phyloP scores from a whole-genome alignment of 1,140 invertebrate species.

The Phymastichus coffea region DNA sequence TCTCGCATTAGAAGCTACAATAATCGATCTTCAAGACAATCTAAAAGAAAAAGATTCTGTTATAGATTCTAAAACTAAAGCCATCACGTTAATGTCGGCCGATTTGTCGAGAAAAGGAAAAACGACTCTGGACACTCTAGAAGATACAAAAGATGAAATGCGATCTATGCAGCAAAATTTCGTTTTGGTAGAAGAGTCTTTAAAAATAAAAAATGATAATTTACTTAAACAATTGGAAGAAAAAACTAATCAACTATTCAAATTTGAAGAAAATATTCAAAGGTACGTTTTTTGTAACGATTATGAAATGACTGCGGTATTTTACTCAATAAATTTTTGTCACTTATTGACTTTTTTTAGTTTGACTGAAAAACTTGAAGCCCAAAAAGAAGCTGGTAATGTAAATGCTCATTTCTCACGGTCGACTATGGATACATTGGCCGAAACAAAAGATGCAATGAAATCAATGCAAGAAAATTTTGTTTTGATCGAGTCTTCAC shows the following conservation, averaged over 20 bases:
- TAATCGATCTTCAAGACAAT: conserved; percentile 74
- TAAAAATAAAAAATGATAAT: conserved; percentile 66
- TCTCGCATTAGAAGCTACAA: conserved; percentile 64
- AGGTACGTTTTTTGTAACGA: conserved; percentile 35
- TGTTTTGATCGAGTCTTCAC: conserved; percentile 54
- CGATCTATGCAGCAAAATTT: conserved; percentile 78
- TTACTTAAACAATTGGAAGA: conserved; percentile 56
- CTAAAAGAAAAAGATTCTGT: conserved; percentile 84
- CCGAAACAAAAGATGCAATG: conserved; percentile 62
- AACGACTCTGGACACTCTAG: conserved; percentile 68
- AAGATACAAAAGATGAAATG: conserved; percentile 79
- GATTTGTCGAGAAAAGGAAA: conserved; percentile 73
- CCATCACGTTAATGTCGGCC: conserved; percentile 75
- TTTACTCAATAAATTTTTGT: conserved; percentile 10
- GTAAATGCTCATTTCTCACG: conserved; percentile 44
- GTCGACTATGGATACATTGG: conserved; percentile 55
- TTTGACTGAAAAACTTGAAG: conserved; percentile 39
- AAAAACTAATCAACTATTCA: conserved; percentile 60
- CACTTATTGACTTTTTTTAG: too few relatives aligned
- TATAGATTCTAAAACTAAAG: conserved; percentile 79
- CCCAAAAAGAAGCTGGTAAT: conserved; percentile 42
- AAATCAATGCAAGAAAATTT: conserved; percentile 64
- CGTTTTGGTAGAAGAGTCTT: conserved; percentile 67
- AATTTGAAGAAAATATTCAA: conserved; percentile 46
- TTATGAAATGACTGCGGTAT: neutral